Evolutionary conservation across 2,888 invertebrate genomes (phyloP).

Genomic region (Augiades crinisus): DNA sequence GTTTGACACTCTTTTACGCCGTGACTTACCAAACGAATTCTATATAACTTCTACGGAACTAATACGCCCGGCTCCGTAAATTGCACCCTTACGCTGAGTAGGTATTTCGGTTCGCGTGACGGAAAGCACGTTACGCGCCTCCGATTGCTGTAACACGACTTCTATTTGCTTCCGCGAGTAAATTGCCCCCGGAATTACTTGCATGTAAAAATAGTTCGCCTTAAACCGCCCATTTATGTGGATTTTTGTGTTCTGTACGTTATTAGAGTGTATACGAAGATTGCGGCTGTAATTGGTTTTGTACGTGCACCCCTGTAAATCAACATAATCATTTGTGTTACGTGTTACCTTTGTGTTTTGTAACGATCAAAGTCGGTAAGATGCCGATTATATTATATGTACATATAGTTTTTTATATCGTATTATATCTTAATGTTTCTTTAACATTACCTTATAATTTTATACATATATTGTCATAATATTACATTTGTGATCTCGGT

Average conservation of each 20-base stretch:
- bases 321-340: constrained; percentile 6
- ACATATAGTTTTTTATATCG: too few relatives aligned
- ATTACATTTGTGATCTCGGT: too few relatives aligned
- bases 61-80: not conserved
- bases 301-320: constrained; percentile 6
- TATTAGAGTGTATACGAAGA: constrained; percentile 11
- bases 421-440: too few relatives aligned
- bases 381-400: too few relatives aligned
- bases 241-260: constrained; percentile 17
- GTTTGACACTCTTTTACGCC: too few relatives aligned
- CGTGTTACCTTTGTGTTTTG: not conserved
- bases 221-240: constrained; percentile 25
- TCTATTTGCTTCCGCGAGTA: constrained; percentile 62
- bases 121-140: constrained; percentile 32
- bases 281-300: constrained; percentile 19
- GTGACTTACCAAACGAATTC: too few relatives aligned
- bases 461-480: too few relatives aligned
- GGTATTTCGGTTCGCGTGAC: constrained; percentile 22
- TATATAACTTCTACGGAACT: not conserved
- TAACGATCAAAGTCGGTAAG: not conserved
- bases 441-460: too few relatives aligned
- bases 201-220: constrained; percentile 35
- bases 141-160: constrained; percentile 52
- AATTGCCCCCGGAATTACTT: constrained; percentile 59
- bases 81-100: constrained; percentile 17